Evolutionary conservation across 1,140 invertebrate species (phyloP), one percentile per base, ranked within the genome.

Genomic region (Calephelis nemesis): DNA sequence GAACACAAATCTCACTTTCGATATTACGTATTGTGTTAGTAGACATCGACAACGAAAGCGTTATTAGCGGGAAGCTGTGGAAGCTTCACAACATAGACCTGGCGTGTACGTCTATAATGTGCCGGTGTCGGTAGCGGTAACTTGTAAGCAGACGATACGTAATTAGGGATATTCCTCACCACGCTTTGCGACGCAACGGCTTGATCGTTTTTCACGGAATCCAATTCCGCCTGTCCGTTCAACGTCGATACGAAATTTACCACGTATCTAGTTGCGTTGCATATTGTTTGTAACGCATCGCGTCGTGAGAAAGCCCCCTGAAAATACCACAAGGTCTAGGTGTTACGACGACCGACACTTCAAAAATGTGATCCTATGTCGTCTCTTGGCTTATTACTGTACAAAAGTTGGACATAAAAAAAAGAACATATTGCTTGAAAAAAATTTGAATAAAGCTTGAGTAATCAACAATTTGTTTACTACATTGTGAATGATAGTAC

Each of bases 231-330:
- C 70, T 79, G 77, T 64, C 73, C 78, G 73, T 81, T 74, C 70
- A 79, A 75, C 70, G 78, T 77, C 63, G 79, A 81, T 72, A 81
- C 79, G 77, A 75, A 81, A 77, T 78, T 73, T 72, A 78, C 76
- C 67, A 81, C 79, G 67, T 81, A 81, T 67, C 77, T 74, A 54
- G 79, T 81, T 74, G 79, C 79, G 79, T 78, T 75, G 79, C 79
- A 81, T 74, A 81, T 70, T 73, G 74, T 77, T 77, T 79, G 77
- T 75, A 81, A 74, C 72, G 79, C 77, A 74, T 81, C 79, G 75
- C 79, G 79, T 81, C 79, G 79, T 81, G 79, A 78, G 79, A 81
- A 81, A 81, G 70, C 73, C 71, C 79, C 79, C 79, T 81, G 79
- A 81, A 81, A 80, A 75, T 73, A 78, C 73, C 73, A 74, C 39